Base-by-base conservation (phyloP, 2,888 invertebrate genomes). In the Yponomeuta evonymella region DNA sequence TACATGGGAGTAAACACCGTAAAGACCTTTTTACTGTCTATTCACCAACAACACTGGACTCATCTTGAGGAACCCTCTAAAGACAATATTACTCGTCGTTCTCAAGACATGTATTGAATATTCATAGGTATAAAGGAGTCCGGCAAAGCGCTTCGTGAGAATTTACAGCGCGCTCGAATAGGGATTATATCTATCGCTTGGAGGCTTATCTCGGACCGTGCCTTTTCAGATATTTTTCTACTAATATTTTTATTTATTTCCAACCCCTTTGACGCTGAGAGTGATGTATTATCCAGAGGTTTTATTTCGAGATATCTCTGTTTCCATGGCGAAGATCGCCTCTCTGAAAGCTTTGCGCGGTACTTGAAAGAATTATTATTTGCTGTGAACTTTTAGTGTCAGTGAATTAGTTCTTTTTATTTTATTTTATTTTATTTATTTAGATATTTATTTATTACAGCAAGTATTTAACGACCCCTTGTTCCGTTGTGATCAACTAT, bases 171-270 rank as follows among this genome's bases (percentile, higher is more conserved):
- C 12, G 51, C 51, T 64, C 64, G 74, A 77, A 69, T 75, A 70
- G 71, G 76, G 72, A 72, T 72, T 72, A 63, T 12, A 66, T 76
- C 75, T 74, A 74, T 75, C 75, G 43, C 74, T 73, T 76, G 77
- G 72, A 73, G 77, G 85, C 84, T 90, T 90, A 91, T 90, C 90
- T 73, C 78, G 80, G 82, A 79, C 81, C 77, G 77, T 79, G 79
- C 79, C 83, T 79, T 83, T 85, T 88, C 81, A 82, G 86, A 86
- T 84, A 89, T 86, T 89, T 90, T 90, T 88, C 83, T 86, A 86
- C 51, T 68, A 11, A 30, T 89, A 90, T 90, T 89, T 88, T 88
- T 90, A 88, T 83, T 81, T 79, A 81, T 79, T 58, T 48, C 69
- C 48, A 30, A 30, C 66, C 67, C 67, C 67, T 72, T 72, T 70